These are phyloP conservation scores for Lasiurus cinereus DNA, from an alignment of 2,113 vertebrate species.

Conservation along the genomic window DNA sequence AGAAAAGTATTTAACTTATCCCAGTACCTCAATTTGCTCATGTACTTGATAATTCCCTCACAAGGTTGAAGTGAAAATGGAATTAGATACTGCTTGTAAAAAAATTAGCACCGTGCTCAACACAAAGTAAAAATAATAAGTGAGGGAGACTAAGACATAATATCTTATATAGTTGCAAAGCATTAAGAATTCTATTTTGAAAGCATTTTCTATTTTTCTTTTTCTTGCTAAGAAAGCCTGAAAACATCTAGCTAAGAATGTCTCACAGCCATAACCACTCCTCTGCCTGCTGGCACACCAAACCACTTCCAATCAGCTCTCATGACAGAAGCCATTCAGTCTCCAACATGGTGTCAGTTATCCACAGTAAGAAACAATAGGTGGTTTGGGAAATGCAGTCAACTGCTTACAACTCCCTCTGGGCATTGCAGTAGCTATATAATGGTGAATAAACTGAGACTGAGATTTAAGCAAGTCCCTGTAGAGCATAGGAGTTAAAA, in stretches of 20 bases:
- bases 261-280: constrained; percentile 44
- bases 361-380: constrained; percentile 64
- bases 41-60: constrained; percentile 5
- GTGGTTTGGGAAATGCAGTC: constrained; percentile 60
- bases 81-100: background rate
- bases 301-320: constrained; percentile 41
- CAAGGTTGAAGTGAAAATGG: background rate
- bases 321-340: constrained; percentile 58
- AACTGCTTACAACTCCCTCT: constrained; percentile 50
- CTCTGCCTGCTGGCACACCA: constrained; percentile 62
- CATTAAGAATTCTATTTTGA: constrained; percentile 63
- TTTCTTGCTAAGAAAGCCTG: constrained; percentile 70
- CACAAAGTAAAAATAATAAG: constrained; percentile 15
- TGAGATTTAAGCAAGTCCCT: constrained; percentile 44
- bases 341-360: background rate
- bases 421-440: constrained; percentile 20
- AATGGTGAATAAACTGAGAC: constrained; percentile 40
- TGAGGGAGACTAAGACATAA: background rate
- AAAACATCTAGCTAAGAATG: constrained; percentile 69
- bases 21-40: background rate
- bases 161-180: constrained; percentile 10
- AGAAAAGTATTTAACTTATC: constrained; percentile 1
- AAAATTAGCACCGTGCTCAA: background rate
- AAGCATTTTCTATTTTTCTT: constrained; percentile 39
- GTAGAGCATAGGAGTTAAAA: constrained; percentile 19